phyloP scores from a whole-genome alignment of 2,797 vertebrate species.

The Oreochromis grahami region DNA sequence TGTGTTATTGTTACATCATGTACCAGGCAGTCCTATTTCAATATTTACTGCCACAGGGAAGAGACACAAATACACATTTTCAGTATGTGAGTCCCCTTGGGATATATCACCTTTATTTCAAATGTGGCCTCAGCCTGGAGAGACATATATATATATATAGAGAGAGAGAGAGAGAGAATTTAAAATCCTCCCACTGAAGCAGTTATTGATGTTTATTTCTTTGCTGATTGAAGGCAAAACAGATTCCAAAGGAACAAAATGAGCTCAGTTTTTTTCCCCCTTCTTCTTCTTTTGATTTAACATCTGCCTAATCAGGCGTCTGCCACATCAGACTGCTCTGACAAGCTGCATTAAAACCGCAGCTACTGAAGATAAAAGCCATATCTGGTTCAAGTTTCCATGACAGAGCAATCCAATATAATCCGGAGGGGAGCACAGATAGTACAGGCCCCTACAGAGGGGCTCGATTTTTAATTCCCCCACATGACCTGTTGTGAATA shows the following conservation, averaged over 20 bases:
- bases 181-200: not conserved
- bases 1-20: not conserved
- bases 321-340: not conserved
- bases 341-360: not conserved
- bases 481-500: not conserved
- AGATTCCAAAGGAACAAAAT: not conserved
- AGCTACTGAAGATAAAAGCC: not conserved
- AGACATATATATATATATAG: too few species aligned
- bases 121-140: not conserved
- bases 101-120: not conserved
- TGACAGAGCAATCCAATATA: not conserved
- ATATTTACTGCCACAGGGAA: not conserved
- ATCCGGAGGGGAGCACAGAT: not conserved
- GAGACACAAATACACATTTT: not conserved
- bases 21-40: not conserved
- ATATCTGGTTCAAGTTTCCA: not conserved
- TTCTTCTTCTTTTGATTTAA: not conserved
- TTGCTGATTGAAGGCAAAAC: not conserved
- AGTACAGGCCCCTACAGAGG: not conserved
- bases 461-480: not conserved
- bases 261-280: accelerated
- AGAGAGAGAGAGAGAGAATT: too few species aligned
- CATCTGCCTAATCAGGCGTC: not conserved
- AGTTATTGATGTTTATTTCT: not conserved
- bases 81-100: not conserved